Percentiles rank a stretch among this genome's conserved stretches.
phyloP scores from a whole-genome alignment of 2,797 vertebrate species.

The Dicrostonyx torquatus region DNA sequence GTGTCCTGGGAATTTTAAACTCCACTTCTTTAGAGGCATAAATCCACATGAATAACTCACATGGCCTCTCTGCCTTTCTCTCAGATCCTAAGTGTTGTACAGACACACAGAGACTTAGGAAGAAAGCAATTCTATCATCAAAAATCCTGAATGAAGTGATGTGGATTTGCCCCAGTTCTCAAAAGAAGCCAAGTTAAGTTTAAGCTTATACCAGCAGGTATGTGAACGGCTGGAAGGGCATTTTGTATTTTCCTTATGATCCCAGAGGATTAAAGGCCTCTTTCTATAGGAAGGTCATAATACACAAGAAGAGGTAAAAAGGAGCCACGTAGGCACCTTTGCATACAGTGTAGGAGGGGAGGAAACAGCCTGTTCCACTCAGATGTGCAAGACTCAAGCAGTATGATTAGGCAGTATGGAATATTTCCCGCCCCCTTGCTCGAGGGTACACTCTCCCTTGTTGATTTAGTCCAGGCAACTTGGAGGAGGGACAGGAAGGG shows the following conservation, averaged over 20 bases:
- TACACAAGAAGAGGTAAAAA: not conserved
- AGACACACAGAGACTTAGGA: not conserved
- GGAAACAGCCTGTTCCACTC: not conserved
- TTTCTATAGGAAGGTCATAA: slow-evolving; percentile 32
- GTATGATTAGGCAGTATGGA: slow-evolving; percentile 42
- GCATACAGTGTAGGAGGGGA: not conserved
- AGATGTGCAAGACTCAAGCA: slow-evolving; percentile 30
- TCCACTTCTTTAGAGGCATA: slow-evolving; percentile 14
- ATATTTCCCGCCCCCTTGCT: slow-evolving; percentile 54
- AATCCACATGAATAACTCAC: not conserved
- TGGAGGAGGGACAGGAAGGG: slow-evolving; percentile 75
- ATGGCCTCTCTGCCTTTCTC: slow-evolving; percentile 30
- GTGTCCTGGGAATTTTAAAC: slow-evolving; percentile 46
- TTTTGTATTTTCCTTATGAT: slow-evolving; percentile 15
- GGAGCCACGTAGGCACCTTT: not conserved
- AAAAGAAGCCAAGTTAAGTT: slow-evolving; percentile 27
- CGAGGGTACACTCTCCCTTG: slow-evolving; percentile 72
- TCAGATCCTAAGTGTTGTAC: slow-evolving; percentile 2
- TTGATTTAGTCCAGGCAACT: slow-evolving; percentile 78
- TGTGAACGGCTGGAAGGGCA: not conserved
- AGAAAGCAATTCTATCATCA: slow-evolving; percentile 15
- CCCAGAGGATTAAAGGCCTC: not conserved
- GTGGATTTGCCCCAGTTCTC: not conserved
- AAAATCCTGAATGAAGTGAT: slow-evolving; percentile 38
- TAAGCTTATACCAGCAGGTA: not conserved